Base-by-base conservation (phyloP, 2,888 invertebrate genomes). In the Eutolmus rufibarbis region DNA sequence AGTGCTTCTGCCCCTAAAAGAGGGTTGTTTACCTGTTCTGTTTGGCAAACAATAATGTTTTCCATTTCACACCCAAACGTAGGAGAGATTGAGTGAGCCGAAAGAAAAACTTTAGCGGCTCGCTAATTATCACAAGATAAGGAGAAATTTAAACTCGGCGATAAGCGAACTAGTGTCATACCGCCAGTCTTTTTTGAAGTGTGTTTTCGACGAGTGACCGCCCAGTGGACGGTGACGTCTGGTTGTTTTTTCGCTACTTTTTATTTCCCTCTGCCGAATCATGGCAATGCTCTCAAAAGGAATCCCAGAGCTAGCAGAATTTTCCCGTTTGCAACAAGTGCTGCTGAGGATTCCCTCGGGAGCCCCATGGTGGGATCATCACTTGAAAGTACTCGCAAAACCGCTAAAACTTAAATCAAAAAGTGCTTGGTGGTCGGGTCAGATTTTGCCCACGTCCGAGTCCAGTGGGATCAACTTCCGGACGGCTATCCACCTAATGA, bases 401-500 rank as follows among this genome's bases (percentile, higher is more conserved):
- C 87, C 89, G 88, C 87, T 87, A 89, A 89, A 88, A 88, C 89
- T 89, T 89, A 89, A 89, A 81, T 81, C 56, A n/a, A 28, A 81
- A 88, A 88, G 89, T 88, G 88, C 89, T 89, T 89, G 87, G 87
- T 88, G 89, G 89, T 89, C 89, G 88, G 88, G 88, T 88, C 88
- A 89, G 88, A 88, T 87, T 88, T 88, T 87, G 87, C 14, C 37
- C 40, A 78, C 19, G 43, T n/a, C 81, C 31, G 34, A 51, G n/a
- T n/a, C 51, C 81, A n/a, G 34, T 81, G 56, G 34, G 31, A 28
- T 81, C 81, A 57, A 56, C 81, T 81, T 51, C 56, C 84, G 40
- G n/a, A 14, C n/a, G 3, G 57, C 66, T 5, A n/a, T 84, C n/a
- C 8, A 12, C 40, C 84, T 84, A 74, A 84, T 84, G 84, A 66